These are phyloP conservation scores for Menidia menidia DNA, from an alignment of 2,797 vertebrate genomes.

Conservation along the genomic window DNA sequence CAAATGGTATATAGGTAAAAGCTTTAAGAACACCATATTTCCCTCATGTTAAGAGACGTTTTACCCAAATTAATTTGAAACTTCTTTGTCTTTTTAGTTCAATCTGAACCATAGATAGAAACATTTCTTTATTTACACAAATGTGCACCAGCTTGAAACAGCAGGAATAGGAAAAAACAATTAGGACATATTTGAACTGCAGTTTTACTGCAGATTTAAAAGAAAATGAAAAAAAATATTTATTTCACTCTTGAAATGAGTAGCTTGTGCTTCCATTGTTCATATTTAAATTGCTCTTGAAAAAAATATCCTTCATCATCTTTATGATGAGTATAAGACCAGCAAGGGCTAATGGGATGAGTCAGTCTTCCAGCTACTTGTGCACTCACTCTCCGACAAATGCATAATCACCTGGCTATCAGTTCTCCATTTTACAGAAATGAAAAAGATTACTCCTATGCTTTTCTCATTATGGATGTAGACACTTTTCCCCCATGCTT, in stretches of 20 bases:
- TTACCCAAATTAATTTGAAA: too few relatives aligned
- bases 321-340: neutral
- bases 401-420: neutral
- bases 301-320: neutral
- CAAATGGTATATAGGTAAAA: neutral
- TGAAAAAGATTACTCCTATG: neutral
- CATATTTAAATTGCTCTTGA: neutral
- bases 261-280: too few relatives aligned
- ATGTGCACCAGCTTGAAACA: too few relatives aligned
- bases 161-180: neutral
- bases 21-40: neutral
- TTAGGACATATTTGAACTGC: neutral
- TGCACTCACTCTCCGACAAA: neutral
- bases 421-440: neutral
- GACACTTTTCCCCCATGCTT: slow-evolving; percentile 26
- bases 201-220: neutral
- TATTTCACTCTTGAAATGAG: neutral
- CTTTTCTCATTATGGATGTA: neutral
- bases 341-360: slow-evolving; percentile 9
- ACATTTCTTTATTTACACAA: too few relatives aligned
- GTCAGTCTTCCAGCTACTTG: neutral
- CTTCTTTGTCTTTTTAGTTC: too few relatives aligned
- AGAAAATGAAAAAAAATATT: neutral
- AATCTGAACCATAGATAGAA: too few relatives aligned
- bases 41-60: neutral